Evolutionary conservation across 2,888 invertebrate genomes (phyloP).

Genomic region (Diaprepes abbreviatus): DNA sequence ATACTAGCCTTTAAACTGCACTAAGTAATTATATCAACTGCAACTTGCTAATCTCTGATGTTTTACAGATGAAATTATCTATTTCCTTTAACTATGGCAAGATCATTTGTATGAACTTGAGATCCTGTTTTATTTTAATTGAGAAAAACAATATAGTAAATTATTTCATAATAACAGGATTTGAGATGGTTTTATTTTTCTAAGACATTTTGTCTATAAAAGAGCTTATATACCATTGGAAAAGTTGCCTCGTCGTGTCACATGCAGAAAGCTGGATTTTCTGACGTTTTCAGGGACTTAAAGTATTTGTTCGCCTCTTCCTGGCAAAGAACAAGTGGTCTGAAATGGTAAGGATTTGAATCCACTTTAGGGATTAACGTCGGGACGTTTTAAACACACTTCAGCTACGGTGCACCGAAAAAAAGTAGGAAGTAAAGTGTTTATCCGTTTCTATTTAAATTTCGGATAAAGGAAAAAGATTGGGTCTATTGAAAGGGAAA

Average conservation of each 20-base stretch:
- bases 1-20: too few species aligned
- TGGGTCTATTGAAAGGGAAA: neutral
- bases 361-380: slow-evolving; percentile 66
- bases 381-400: slow-evolving; percentile 53
- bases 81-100: too few species aligned
- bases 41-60: too few species aligned
- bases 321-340: slow-evolving; percentile 47
- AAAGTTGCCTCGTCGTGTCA: slow-evolving; percentile 43
- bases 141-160: too few species aligned
- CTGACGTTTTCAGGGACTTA: slow-evolving; percentile 42
- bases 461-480: slow-evolving; percentile 5
- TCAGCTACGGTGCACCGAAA: slow-evolving; percentile 3
- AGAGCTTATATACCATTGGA: slow-evolving; percentile 31
- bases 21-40: too few species aligned
- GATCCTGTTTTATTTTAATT: too few species aligned
- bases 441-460: slow-evolving; percentile 20
- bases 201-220: slow-evolving; percentile 34
- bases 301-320: slow-evolving; percentile 43
- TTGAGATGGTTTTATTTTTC: slow-evolving; percentile 17
- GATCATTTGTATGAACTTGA: too few species aligned
- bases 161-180: too few species aligned
- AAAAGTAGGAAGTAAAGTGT: slow-evolving; percentile 11
- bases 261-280: slow-evolving; percentile 46
- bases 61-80: too few species aligned
- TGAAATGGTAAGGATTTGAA: slow-evolving; percentile 63